These are phyloP conservation scores for Leucosticte australis DNA, from an alignment of 2,113 vertebrate genomes.

Conservation along the genomic window DNA sequence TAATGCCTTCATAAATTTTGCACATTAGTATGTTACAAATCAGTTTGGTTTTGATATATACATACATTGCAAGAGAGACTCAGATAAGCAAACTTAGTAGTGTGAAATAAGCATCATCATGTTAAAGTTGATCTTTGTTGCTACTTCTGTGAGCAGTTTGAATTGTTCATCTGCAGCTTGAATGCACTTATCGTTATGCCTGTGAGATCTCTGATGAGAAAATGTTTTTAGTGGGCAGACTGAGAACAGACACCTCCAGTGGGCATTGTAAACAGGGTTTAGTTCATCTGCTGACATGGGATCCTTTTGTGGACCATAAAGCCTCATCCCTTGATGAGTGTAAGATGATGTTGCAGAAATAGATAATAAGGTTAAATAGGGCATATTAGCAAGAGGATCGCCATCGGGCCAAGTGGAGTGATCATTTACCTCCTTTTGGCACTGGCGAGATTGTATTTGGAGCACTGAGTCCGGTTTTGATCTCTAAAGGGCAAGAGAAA, in stretches of 20 bases:
- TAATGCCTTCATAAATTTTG: neutral
- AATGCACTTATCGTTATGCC: fast-evolving
- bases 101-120: neutral
- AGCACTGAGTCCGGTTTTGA: neutral
- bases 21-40: neutral
- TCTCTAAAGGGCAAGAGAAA: neutral
- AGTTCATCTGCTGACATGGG: neutral
- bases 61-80: neutral
- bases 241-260: neutral
- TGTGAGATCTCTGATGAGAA: neutral
- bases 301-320: conserved; percentile 8
- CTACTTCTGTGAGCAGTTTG: neutral
- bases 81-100: neutral
- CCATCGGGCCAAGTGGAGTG: neutral
- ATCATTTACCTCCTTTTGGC: neutral
- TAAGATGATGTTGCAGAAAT: conserved; percentile 20
- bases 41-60: neutral
- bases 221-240: neutral
- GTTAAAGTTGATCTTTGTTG: neutral
- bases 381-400: neutral
- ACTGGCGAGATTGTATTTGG: neutral
- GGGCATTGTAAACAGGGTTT: neutral
- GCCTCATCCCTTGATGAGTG: neutral
- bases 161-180: neutral
- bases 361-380: neutral